Conservation (phyloP, 2,113 vertebrate genomes). For the Todiramphus saurophagus region DNA sequence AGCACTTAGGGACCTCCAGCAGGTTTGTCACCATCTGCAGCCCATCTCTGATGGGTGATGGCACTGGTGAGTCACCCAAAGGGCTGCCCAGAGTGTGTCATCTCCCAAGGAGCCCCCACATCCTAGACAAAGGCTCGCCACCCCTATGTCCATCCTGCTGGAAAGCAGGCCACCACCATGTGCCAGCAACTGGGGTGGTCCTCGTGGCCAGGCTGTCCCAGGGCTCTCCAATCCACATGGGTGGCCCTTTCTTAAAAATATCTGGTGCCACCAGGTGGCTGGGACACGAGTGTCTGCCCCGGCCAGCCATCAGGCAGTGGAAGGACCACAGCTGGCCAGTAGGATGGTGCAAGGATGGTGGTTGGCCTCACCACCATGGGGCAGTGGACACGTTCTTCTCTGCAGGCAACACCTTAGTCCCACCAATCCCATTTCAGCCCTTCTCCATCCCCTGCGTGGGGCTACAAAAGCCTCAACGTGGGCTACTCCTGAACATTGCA, state of each 20-base stretch:
- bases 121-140: rapidly evolving
- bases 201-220: not conserved
- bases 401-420: not conserved
- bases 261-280: not conserved
- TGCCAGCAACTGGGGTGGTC: not conserved
- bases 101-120: not conserved
- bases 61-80: rapidly evolving
- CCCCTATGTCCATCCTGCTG: not conserved
- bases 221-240: rapidly evolving
- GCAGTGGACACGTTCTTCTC: not conserved
- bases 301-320: not conserved
- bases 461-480: not conserved
- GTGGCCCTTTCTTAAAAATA: not conserved
- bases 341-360: not conserved
- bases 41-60: not conserved
- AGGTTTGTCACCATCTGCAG: not conserved
- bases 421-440: not conserved
- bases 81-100: not conserved
- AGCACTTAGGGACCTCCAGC: not conserved
- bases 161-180: not conserved
- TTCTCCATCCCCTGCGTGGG: not conserved
- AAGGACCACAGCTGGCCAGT: not conserved
- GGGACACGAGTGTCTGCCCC: not conserved
- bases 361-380: not conserved
- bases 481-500: conserved; percentile 53